Base-by-base conservation (phyloP, 2,113 vertebrate genomes). In the Serinus canaria region DNA sequence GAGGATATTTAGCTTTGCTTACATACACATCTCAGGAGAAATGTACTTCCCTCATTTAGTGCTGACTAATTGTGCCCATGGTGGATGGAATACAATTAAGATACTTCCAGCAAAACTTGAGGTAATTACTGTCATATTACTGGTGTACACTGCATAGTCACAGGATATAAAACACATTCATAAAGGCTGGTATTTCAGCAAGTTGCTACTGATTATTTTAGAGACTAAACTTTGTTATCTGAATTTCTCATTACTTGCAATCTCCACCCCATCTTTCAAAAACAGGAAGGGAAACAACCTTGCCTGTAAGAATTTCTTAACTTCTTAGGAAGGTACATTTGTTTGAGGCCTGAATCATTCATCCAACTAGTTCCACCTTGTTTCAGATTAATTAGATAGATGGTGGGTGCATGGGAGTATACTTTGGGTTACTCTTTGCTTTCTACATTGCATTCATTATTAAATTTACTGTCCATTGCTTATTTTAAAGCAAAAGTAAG, bases 11-110 rank as follows among this genome's bases (percentile, higher is more conserved):
- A 14, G 56, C n/a, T 91, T 12, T n/a, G 59, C 64, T 90, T 35
- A 86, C 20, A 43, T 8, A 52, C 70, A 81, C 50, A 93, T 69
- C 56, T 94, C 92, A 92, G 63, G 66, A 64, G 91, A 89, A 96
- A 92, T n/a, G 66, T 8, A n/a, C 31, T 76, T 72, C 7, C 27
- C 39, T 43, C 58, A 49, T 27, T 72, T 67, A 91, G 49, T 43
- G 53, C 83, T 87, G 96, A 67, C 39, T 64, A 81, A 68, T 11
- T 63, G 19, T 23, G 55, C 33, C 91, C 28, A 22, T 5, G 10
- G 33, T 47, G 11, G 60, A 37, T 82, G 19, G 7, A 84, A 37
- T 14, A 49, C 66, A 59, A 27, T 49, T 52, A 75, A 72, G 37
- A 63, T 10, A 56, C 56, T 84, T 87, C 8, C 53, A n/a, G 28